Base-by-base conservation (phyloP, 2,888 invertebrate species). In the Acleris emargana region DNA sequence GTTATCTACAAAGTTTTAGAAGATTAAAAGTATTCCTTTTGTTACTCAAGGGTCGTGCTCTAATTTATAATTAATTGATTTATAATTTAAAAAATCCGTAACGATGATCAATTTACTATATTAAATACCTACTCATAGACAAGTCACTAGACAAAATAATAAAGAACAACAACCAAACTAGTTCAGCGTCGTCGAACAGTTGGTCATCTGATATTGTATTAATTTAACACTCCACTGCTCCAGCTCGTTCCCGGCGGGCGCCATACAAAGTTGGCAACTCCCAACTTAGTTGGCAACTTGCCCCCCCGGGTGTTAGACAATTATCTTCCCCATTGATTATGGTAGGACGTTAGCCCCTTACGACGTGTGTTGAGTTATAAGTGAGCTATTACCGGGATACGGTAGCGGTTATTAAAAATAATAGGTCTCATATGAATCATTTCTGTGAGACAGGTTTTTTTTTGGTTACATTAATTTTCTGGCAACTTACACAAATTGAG, bases 121-220 rank as follows among this genome's bases (percentile, higher is more conserved):
- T 42, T 16, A 16, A 3, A 1, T 42, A n/a, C n/a, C 17, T 6
- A 28, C 28, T 32, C 9, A 0, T 9, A 53, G 7, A 38, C 11
- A 13, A 5, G 4, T 18, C 7, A n/a, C 11, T 20, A 49, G 38
- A 54, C n/a, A 50, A 42, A 13, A 59, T 6, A 49, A 38, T n/a
- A 32, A 20, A 38, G 5, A 20, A 58, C 6, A 51, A 58, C 4
- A 50, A 25, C 22, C 16, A 22, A 60, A 60, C 28, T 57, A 60
- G 55, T 60, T 43, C 38, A 45, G 17, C 22, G 60, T 59, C 54
- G 59, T 51, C 55, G 17, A 51, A 45, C 22, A 60, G 59, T 58
- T 63, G 58, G 63, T 50, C 64, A 59, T 60, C 51, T 45, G 64
- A 60, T 60, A 60, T 66, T 57, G 60, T 66, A 57, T 60, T 66